Evolutionary conservation across 2,888 invertebrate species (phyloP).

Genomic region (Sphaerophoria taeniata): DNA sequence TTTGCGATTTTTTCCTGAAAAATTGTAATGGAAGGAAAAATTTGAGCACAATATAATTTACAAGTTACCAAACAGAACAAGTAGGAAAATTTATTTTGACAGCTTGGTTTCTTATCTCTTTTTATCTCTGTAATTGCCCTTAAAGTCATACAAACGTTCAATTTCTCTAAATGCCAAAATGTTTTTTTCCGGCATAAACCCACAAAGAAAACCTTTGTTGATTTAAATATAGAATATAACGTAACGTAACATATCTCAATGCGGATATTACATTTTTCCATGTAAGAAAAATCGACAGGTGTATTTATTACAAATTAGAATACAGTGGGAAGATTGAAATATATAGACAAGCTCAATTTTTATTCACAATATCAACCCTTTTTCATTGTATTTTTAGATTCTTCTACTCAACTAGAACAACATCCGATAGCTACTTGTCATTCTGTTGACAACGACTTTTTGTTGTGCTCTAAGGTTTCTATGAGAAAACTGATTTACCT

Average conservation of each 20-base stretch:
- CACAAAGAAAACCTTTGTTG: too few relatives aligned
- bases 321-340: background rate
- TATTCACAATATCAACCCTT: conserved; percentile 20
- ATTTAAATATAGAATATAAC: background rate
- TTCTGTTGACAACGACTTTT: background rate
- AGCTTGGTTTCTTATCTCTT: background rate
- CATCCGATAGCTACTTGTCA: conserved; percentile 20
- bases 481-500: conserved; percentile 3
- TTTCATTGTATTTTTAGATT: conserved; percentile 12
- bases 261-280: conserved; percentile 22
- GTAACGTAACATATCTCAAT: background rate
- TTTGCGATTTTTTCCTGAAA: too few relatives aligned
- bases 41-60: too few relatives aligned
- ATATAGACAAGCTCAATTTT: background rate
- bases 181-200: too few relatives aligned
- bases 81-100: background rate
- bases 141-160: background rate
- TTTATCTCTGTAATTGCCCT: background rate
- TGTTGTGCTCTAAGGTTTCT: background rate
- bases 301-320: background rate
- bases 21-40: too few relatives aligned
- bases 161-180: background rate
- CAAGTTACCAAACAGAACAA: too few relatives aligned
- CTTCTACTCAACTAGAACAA: background rate
- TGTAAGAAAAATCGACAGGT: conserved; percentile 19